These are phyloP conservation scores for Rhineura floridana DNA, from an alignment of 2,113 vertebrate species.

Conservation along the genomic window DNA sequence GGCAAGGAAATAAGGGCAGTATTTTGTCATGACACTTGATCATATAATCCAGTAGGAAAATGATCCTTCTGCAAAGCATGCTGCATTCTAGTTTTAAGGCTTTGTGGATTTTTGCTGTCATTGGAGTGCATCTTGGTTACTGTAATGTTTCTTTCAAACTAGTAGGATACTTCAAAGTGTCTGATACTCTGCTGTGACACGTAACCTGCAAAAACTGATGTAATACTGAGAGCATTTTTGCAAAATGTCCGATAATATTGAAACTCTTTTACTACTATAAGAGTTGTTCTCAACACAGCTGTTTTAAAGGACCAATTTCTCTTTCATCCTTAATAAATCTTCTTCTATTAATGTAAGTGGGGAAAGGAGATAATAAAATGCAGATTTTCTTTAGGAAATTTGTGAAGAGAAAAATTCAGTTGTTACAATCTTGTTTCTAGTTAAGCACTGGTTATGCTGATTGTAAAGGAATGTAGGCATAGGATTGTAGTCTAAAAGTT, in stretches of 20 bases:
- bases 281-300: not conserved
- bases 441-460: not conserved
- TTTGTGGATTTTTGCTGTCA: constrained; percentile 13
- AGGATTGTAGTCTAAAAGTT: not conserved
- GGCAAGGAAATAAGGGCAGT: constrained; percentile 3
- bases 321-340: constrained; percentile 3
- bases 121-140: constrained; percentile 23
- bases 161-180: not conserved
- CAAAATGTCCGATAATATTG: not conserved
- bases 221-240: not conserved
- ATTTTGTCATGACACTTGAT: constrained; percentile 10
- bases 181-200: not conserved
- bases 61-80: constrained; percentile 1
- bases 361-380: not conserved
- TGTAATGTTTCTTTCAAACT: not conserved
- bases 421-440: not conserved
- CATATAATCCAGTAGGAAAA: constrained; percentile 16
- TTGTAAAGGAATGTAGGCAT: not conserved
- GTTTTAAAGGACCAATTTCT: not conserved
- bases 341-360: not conserved
- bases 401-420: not conserved
- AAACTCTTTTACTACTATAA: not conserved
- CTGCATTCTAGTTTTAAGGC: constrained; percentile 3
- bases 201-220: not conserved
- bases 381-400: not conserved